Percentiles rank a stretch among this genome's conserved stretches.
phyloP scores from a whole-genome alignment of 2,113 vertebrate genomes.

The Hippolais icterina region DNA sequence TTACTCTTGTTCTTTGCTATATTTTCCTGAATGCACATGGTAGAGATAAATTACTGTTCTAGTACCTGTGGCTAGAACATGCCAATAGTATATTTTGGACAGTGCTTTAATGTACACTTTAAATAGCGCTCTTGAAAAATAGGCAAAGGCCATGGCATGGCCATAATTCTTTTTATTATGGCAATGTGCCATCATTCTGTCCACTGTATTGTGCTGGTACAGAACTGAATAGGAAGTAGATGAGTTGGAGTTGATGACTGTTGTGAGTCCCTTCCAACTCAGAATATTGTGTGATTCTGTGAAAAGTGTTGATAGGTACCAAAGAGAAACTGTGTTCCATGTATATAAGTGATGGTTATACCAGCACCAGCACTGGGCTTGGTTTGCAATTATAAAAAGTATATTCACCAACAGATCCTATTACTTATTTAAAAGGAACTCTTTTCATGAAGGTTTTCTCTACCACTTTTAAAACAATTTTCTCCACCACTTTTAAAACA shows the following conservation, averaged over 20 bases:
- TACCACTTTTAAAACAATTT: not conserved
- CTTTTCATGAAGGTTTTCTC: not conserved
- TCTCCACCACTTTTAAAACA: not conserved
- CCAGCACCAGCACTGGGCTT: not conserved
- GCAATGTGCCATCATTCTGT: not conserved
- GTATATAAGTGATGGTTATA: not conserved
- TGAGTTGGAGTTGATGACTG: not conserved
- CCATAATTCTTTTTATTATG: not conserved
- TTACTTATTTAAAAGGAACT: not conserved
- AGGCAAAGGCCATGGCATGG: not conserved
- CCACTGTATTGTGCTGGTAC: not conserved
- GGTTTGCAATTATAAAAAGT: not conserved
- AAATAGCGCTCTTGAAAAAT: not conserved
- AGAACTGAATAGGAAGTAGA: not conserved
- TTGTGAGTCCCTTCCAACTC: not conserved
- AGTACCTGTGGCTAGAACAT: not conserved
- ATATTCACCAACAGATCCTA: not conserved
- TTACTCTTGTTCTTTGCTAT: not conserved
- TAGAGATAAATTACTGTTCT: not conserved
- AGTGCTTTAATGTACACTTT: not conserved
- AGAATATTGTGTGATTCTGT: not conserved
- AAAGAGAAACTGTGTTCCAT: not conserved
- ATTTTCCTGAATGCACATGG: not conserved
- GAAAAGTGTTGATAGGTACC: not conserved
- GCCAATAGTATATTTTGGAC: not conserved